These are phyloP conservation scores for Meloidogyne floridensis DNA, from an alignment of 1,140 invertebrate genomes.

Conservation along the genomic window DNA sequence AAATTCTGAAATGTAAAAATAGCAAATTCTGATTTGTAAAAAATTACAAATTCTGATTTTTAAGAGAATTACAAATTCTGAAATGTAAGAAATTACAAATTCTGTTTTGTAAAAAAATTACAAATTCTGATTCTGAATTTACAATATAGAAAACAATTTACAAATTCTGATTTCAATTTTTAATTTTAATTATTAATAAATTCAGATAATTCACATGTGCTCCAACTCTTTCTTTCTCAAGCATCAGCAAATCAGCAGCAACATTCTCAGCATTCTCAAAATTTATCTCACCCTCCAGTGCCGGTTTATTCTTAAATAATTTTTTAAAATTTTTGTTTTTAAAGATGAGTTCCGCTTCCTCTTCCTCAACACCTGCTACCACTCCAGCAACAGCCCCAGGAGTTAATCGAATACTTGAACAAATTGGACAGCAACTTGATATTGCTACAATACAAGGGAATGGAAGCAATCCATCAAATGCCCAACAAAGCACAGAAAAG, in stretches of 20 bases:
- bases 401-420: background rate
- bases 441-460: background rate
- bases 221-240: constrained; percentile 28
- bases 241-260: constrained; percentile 11
- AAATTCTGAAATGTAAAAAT: too few relatives aligned
- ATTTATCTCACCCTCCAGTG: constrained; percentile 9
- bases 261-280: constrained; percentile 13
- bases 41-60: too few relatives aligned
- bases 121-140: too few relatives aligned
- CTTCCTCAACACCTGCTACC: constrained; percentile 3
- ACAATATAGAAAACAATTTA: background rate
- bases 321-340: background rate
- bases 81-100: too few relatives aligned
- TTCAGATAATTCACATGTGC: constrained; percentile 26
- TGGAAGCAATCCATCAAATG: background rate
- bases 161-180: background rate
- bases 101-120: too few relatives aligned
- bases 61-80: too few relatives aligned
- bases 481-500: constrained; percentile 1
- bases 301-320: background rate
- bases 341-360: constrained; percentile 4
- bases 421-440: constrained; percentile 1
- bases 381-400: background rate
- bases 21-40: too few relatives aligned
- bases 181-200: constrained; percentile 10